Evolutionary conservation across 37 sponge, comb jelly and placozoan species (phyloP).

Genomic region (Spongilla lacustris): DNA sequence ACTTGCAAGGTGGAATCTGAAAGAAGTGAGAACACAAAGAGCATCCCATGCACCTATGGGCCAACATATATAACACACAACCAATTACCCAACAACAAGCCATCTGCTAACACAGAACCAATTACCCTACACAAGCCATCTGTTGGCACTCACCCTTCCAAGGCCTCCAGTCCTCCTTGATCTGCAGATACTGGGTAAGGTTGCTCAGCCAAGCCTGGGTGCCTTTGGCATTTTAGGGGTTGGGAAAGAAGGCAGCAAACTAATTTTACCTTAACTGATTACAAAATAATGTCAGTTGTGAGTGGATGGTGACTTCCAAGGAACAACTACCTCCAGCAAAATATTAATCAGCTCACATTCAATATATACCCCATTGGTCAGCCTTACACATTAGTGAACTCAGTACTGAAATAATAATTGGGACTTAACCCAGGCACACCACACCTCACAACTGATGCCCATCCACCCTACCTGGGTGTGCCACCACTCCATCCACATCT

Average conservation of each 20-base stretch:
- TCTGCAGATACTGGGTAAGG: neutral
- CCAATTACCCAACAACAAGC: neutral
- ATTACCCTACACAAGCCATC: neutral
- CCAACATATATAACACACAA: neutral
- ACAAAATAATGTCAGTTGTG: too few species aligned
- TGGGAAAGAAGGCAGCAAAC: neutral
- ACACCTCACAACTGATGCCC: too few species aligned
- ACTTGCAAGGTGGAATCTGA: slow-evolving; percentile 38
- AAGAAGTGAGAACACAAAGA: neutral
- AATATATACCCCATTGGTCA: too few species aligned
- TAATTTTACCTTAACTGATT: too few species aligned
- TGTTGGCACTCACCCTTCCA: neutral
- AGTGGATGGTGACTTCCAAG: too few species aligned
- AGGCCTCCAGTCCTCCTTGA: neutral
- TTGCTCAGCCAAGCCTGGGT: neutral
- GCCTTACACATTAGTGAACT: too few species aligned
- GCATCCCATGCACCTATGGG: neutral
- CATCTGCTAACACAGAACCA: neutral
- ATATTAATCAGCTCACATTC: too few species aligned
- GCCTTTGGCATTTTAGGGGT: neutral
- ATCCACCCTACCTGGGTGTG: slow-evolving; percentile 21
- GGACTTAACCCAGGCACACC: too few species aligned
- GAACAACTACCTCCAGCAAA: too few species aligned
- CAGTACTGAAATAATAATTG: too few species aligned
- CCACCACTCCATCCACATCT: slow-evolving; percentile 34